Evolutionary conservation across 1,140 invertebrate genomes (phyloP), one percentile per base, ranked within the genome.

Genomic region (Achroia grisella): DNA sequence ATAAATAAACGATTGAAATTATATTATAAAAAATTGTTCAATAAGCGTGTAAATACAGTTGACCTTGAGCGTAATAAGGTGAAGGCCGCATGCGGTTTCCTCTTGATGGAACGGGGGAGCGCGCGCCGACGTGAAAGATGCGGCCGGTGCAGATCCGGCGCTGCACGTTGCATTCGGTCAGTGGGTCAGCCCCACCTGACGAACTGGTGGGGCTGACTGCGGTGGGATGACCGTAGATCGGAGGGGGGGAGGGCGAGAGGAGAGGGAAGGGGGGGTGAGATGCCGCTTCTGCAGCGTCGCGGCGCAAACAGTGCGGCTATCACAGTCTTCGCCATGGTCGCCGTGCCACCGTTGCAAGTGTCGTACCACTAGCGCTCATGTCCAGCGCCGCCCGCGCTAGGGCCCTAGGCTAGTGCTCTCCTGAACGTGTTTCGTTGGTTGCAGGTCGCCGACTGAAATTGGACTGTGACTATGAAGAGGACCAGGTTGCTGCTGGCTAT

Each of bases 401-500:
- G 48, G 48, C 44, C 46, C 39, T 34, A 44, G 29, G 44, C 42
- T 60, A 67, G 62, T 77, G 62, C 44, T 61, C 39, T 52, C 45
- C 48, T 72, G 52, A 78, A 65, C 55, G 63, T 69, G 62, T 75
- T 58, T 42, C 63, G 37, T 83, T 81, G 71, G 56, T 84, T 81
- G 58, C 80, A 84, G 80, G 77, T 56, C 62, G 64, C 66, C 52
- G 69, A 70, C 51, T 62, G 73, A 23, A 23, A 67, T 54, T 56
- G 67, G 71, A 68, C 67, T 64, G 68, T 57, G 64, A 81, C 67
- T 61, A 84, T 84, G 77, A 83, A 71, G 75, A 78, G 79, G 71
- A 81, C 67, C 59, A 80, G 72, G 47, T 47, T 79, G 36, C 51
- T 81, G 64, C 58, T 80, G 57, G 60, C 71, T 58, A 56, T 81